Percentiles rank a stretch among this genome's conserved stretches.
These are phyloP conservation scores for Vulpes vulpes DNA, from an alignment of 2,113 vertebrate genomes.

Conservation along the genomic window DNA sequence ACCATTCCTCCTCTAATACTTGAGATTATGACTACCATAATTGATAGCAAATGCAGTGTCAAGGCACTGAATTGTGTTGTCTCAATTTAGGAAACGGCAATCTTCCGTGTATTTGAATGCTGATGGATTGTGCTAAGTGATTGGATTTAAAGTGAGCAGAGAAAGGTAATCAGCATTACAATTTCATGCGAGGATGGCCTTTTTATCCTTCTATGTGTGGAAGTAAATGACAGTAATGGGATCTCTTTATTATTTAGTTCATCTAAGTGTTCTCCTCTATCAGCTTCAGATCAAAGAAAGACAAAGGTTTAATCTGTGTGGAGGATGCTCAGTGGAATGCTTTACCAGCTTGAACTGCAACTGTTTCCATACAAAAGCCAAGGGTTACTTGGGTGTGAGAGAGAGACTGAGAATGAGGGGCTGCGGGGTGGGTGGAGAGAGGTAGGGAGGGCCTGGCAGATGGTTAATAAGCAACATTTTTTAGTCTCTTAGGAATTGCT, in stretches of 20 bases:
- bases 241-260: constrained; percentile 74
- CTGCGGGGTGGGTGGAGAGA: too few species aligned
- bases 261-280: constrained; percentile 50
- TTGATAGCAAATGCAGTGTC: constrained; percentile 15
- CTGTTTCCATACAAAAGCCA: background rate
- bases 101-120: constrained; percentile 53
- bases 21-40: constrained; percentile 41
- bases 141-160: constrained; percentile 61
- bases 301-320: constrained; percentile 32
- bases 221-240: constrained; percentile 73
- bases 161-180: constrained; percentile 68
- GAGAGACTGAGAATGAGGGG: background rate
- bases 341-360: background rate
- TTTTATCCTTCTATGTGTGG: constrained; percentile 52
- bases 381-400: background rate
- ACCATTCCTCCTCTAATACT: background rate
- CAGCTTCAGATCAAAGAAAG: constrained; percentile 64
- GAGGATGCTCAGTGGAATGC: background rate
- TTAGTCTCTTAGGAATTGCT: background rate
- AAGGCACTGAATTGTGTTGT: constrained; percentile 48
- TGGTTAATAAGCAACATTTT: background rate
- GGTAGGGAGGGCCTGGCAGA: fast-evolving
- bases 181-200: constrained; percentile 56
- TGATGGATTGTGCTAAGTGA: constrained; percentile 53
- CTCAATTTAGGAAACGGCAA: constrained; percentile 48